Percentiles rank a stretch among this genome's conserved stretches.
Evolutionary conservation across 1,140 invertebrate species (phyloP).

Genomic region (Bradysia coprophila): DNA sequence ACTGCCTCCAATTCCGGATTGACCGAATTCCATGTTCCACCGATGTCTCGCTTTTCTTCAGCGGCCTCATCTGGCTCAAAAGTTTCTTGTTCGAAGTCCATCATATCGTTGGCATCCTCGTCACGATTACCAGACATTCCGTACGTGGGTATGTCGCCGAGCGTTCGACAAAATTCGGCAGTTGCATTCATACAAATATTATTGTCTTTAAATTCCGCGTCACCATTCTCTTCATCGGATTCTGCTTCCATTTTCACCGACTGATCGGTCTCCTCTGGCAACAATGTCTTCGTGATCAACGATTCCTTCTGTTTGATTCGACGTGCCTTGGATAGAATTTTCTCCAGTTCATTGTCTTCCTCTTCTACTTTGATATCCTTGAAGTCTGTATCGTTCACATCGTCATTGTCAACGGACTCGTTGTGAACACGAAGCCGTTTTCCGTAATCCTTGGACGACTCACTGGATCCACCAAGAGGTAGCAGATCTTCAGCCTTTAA

Average conservation of each 20-base stretch:
- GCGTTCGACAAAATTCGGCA: constrained; percentile 89
- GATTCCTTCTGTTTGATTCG: constrained; percentile 42
- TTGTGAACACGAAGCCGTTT: constrained; percentile 28
- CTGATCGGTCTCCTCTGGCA: constrained; percentile 22
- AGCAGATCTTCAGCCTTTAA: constrained; percentile 39
- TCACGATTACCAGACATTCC: constrained; percentile 75
- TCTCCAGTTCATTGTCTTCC: constrained; percentile 43
- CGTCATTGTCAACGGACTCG: constrained; percentile 5
- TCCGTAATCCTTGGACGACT: constrained; percentile 28
- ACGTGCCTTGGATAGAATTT: constrained; percentile 46
- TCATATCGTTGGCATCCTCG: constrained; percentile 61
- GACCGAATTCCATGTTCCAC: constrained; percentile 28
- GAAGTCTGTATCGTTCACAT: constrained; percentile 12
- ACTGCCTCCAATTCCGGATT: constrained; percentile 25
- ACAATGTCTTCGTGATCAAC: constrained; percentile 22
- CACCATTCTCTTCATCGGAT: constrained; percentile 19
- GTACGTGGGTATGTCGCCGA: constrained; percentile 90
- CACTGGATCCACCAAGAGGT: constrained; percentile 11
- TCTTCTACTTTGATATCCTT: constrained; percentile 53
- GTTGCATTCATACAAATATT: constrained; percentile 81
- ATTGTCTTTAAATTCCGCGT: constrained; percentile 15
- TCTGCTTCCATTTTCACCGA: constrained; percentile 25
- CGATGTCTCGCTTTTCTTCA: constrained; percentile 5
- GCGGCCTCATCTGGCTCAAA: constrained; percentile 9
- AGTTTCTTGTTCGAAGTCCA: constrained; percentile 26